Evolutionary conservation across 1,140 invertebrate genomes (phyloP), one percentile per base, ranked within the genome.

Genomic region (Drosophila auraria): DNA sequence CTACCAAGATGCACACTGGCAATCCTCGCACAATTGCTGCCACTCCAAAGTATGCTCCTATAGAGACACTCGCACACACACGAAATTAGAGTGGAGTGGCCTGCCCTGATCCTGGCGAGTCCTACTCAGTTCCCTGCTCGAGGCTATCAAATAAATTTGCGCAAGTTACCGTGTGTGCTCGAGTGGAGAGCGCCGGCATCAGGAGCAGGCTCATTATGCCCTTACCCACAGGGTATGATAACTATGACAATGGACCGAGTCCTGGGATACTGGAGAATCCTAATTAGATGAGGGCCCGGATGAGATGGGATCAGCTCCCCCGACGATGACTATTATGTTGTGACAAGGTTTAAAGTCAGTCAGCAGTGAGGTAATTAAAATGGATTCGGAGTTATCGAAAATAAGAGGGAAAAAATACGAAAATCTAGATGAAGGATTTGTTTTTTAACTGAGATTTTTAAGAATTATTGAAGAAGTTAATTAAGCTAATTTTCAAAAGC

Each of bases 91-190:
- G 51, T 56, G 78, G 60, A 87, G 84, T 87, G 84, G 65, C 74
- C 44, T 53, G 68, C 59, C 49, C 71, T 75, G 84, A 73, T 73
- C 81, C 84, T 65, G 47, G 44, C 27, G 12, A 50, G 49, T 53
- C 42, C 25, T 40, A 36, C 59, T 58, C 44, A 72, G 53, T 51
- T 42, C 44, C 68, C 38, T 2, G 68, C 71, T 69, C 17, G 23
- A 11, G 84, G 81, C 66, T 60, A 84, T 83, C 62, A 69, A 68
- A 72, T 83, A 87, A 68, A 84, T 84, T 72, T 61, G 61, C 45
- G 66, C 86, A 75, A 89, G 62, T 81, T 78, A 61, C 76, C 57
- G 45, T 69, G 66, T 69, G 69, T 66, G 75, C 63, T 83, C 63
- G 71, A 83, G 45, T 75, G 69, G 47, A 54, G 63, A 61, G 57